These are phyloP conservation scores for Drosophila jambulina DNA, from an alignment of 1,140 invertebrate genomes.

Conservation along the genomic window DNA sequence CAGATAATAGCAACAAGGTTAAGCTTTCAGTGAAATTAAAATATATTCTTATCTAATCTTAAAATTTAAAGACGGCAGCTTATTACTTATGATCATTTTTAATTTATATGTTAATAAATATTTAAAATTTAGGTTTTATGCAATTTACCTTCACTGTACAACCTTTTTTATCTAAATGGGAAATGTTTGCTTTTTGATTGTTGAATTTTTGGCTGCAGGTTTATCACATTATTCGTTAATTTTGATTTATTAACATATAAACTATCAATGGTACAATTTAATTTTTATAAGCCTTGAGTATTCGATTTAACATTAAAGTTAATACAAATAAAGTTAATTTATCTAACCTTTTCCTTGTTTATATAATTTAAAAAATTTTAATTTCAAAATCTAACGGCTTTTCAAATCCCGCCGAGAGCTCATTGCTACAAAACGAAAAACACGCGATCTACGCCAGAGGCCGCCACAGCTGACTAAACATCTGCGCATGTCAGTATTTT, in stretches of 20 bases:
- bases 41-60: no score
- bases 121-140: not conserved
- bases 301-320: not conserved
- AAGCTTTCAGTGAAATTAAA: not conserved
- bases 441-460: not conserved
- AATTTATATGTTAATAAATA: no score
- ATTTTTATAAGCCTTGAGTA: no score
- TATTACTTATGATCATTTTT: no score
- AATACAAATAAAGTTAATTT: not conserved
- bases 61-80: no score
- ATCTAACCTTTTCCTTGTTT: no score
- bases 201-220: not conserved
- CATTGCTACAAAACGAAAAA: not conserved
- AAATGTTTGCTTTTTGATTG: constrained; percentile 23
- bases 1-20: not conserved
- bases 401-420: not conserved
- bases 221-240: not conserved
- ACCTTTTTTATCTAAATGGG: constrained; percentile 5
- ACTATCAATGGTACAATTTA: no score
- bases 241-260: not conserved
- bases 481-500: not conserved
- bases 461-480: not conserved
- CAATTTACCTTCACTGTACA: not conserved
- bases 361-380: not conserved
- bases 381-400: not conserved